Evolutionary conservation across 2,113 vertebrate species (phyloP), one percentile per base, ranked within the genome.

Genomic region (Rhipidura dahli): DNA sequence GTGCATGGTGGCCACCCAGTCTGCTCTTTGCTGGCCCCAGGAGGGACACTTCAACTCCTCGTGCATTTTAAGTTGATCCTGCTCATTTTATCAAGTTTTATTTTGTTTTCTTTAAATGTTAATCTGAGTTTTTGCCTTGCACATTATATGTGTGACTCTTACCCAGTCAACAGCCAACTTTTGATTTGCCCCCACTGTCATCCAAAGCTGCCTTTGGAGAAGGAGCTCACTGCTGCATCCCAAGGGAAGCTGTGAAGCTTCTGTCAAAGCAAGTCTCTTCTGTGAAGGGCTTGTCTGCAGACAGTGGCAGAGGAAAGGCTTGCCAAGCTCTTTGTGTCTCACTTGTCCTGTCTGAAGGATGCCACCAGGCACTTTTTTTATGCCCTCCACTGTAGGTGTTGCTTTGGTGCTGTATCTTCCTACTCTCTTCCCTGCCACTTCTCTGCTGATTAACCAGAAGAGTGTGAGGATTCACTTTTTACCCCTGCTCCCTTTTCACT

Each of bases 41-140:
- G 85, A 73, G 80, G 72, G 76, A 28, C 86, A 79, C 53, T 95
- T 87, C 68, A 33, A 86, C 47, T 91, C 79, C 60, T 57, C 87
- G n/a, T 75, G 53, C 70, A 83, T 95, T 97, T 96, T 95, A 90
- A 94, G 85, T 96, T 96, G 78, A 92, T 95, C 90, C 77, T 95
- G 57, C 39, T 97, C 96, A 91, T 93, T 56, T 97, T 95, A 81
- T 9, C 87, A 84, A 90, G 40, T 92, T 97, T 96, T 95, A 50
- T 97, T 97, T 97, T 96, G 47, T 19, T 82, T 94, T 91, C 33
- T 84, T 94, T 89, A 80, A 79, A 60, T 81, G 73, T 94, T 94
- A 69, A 93, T 94, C 33, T 94, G 65, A 94, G 93, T 94, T 84
- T 95, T 83, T 94, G 69, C 83, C 53, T 87, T 95, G 80, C 11